Evolutionary conservation across 2,797 vertebrate genomes (phyloP).

Genomic region (Chelon labrosus): DNA sequence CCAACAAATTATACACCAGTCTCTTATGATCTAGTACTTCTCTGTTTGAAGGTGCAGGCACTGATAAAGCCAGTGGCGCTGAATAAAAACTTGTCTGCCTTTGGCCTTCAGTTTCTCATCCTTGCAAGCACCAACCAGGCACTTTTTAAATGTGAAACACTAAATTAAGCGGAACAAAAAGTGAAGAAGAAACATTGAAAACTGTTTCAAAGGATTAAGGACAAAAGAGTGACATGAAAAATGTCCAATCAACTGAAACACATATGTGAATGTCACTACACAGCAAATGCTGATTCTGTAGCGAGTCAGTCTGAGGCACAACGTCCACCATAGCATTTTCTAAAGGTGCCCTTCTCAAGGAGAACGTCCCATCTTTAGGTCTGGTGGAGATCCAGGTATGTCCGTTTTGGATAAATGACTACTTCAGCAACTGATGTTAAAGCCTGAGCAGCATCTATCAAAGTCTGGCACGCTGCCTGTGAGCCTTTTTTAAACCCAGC

Average conservation of each 20-base stretch:
- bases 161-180: not conserved
- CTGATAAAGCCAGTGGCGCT: not conserved
- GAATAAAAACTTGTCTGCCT: not conserved
- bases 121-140: not conserved
- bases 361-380: slow-evolving; percentile 59
- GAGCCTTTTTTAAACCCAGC: slow-evolving; percentile 68
- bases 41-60: not conserved
- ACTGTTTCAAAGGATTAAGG: slow-evolving; percentile 4
- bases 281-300: slow-evolving; percentile 59
- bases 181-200: not conserved
- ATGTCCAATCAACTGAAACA: slow-evolving; percentile 36
- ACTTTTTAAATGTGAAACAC: not conserved
- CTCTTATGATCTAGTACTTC: not conserved
- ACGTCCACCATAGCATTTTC: slow-evolving; percentile 57
- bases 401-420: slow-evolving; percentile 72
- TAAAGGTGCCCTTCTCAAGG: slow-evolving; percentile 75
- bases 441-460: slow-evolving; percentile 75
- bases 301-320: slow-evolving; percentile 44
- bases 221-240: slow-evolving; percentile 22
- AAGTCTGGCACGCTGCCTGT: slow-evolving; percentile 70
- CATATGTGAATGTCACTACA: slow-evolving; percentile 30
- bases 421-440: slow-evolving; percentile 71
- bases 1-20: not conserved
- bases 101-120: slow-evolving; percentile 2
- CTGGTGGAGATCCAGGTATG: slow-evolving; percentile 71